Conservation (phyloP, 2,113 vertebrate species). For the Heterotis niloticus region DNA sequence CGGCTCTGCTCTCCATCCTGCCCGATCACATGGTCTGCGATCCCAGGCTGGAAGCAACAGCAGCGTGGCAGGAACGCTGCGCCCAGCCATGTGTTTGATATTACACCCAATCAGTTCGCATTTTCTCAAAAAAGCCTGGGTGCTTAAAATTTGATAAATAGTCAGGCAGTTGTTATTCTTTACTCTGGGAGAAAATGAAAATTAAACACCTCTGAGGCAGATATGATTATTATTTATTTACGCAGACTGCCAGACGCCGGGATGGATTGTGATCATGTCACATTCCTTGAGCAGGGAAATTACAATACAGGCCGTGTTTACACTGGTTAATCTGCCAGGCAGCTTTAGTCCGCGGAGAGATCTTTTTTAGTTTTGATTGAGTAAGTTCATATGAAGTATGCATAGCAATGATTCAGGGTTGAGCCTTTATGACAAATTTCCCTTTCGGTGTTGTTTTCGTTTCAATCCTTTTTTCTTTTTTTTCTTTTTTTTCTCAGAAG, state of each 20-base stretch:
- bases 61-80: conserved; percentile 40
- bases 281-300: conserved; percentile 57
- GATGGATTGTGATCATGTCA: conserved; percentile 66
- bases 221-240: conserved; percentile 62
- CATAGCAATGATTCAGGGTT: neutral
- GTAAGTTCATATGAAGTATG: conserved; percentile 12
- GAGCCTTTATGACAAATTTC: neutral
- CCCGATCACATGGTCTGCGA: conserved; percentile 5
- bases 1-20: neutral
- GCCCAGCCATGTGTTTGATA: conserved; percentile 49
- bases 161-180: conserved; percentile 45
- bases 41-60: neutral
- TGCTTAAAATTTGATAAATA: conserved; percentile 49
- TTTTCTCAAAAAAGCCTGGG: conserved; percentile 43
- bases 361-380: neutral
- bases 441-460: neutral
- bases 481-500: neutral
- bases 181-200: conserved; percentile 42
- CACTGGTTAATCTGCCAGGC: neutral
- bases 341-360: neutral
- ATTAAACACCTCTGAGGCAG: conserved; percentile 39
- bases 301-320: conserved; percentile 11
- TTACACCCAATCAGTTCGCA: conserved; percentile 51
- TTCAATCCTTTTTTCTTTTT: too few species aligned
- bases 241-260: conserved; percentile 49